Percentiles rank a stretch among this genome's conserved stretches.
These are phyloP conservation scores for Drosophila azteca DNA, from an alignment of 1,140 invertebrate species.

Conservation along the genomic window DNA sequence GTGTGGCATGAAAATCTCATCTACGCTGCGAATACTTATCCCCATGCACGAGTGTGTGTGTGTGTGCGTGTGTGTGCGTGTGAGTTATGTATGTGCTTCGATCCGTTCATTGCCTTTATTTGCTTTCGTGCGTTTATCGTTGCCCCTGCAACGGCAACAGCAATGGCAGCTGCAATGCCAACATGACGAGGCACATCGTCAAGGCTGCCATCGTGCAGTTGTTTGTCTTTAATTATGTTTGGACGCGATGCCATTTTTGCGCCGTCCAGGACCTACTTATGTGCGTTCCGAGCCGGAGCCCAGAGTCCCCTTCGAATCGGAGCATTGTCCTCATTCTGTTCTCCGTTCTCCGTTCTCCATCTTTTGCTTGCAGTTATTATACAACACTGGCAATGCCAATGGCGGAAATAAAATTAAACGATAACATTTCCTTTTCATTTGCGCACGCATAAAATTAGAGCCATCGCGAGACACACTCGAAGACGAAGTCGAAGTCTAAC, in stretches of 20 bases:
- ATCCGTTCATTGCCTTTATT: conserved; percentile 63
- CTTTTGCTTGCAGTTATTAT: conserved; percentile 61
- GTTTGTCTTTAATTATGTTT: conserved; percentile 83
- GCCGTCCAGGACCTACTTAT: conserved; percentile 67
- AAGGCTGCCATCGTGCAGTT: conserved; percentile 39
- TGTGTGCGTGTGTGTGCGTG: conserved; percentile 28
- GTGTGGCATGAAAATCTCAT: conserved; percentile 3
- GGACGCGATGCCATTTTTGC: conserved; percentile 71
- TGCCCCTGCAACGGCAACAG: conserved; percentile 7
- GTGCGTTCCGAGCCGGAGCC: conserved; percentile 37
- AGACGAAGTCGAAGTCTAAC: conserved; percentile 28
- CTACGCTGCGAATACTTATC: conserved; percentile 2
- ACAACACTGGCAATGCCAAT: conserved; percentile 66
- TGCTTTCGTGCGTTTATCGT: conserved; percentile 64
- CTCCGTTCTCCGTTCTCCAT: conserved; percentile 3
- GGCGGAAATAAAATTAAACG: conserved; percentile 83
- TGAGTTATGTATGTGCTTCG: conserved; percentile 14
- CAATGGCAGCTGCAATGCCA: conserved; percentile 26
- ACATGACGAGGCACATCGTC: conserved; percentile 6
- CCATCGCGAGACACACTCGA: conserved; percentile 23
- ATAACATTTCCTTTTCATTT: conserved; percentile 83
- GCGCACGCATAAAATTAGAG: conserved; percentile 67
- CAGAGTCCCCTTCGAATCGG: conserved; percentile 10
- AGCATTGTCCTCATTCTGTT: conserved; percentile 7
- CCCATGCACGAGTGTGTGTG: not conserved